These are phyloP conservation scores for Tryphoninae sp. DNA, from an alignment of 2,888 invertebrate genomes.

Conservation along the genomic window DNA sequence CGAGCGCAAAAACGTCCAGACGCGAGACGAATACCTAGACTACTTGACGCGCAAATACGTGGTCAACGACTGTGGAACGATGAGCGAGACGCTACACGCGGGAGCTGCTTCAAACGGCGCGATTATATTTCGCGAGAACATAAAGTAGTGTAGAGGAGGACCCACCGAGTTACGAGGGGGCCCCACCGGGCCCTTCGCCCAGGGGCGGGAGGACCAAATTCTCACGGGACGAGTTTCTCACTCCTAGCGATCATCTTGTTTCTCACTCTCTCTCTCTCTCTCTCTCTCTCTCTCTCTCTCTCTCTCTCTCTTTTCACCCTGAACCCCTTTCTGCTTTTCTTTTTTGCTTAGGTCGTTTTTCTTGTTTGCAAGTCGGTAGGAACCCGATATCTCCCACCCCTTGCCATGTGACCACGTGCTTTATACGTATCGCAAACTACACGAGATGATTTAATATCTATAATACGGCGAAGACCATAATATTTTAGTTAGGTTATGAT, in stretches of 20 bases:
- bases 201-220: slow-evolving; percentile 63
- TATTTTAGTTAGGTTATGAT: too few species aligned
- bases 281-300: slow-evolving; percentile 38
- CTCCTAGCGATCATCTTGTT: slow-evolving; percentile 52
- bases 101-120: slow-evolving; percentile 69
- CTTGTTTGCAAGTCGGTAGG: slow-evolving; percentile 52
- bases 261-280: slow-evolving; percentile 36
- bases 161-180: slow-evolving; percentile 59
- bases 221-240: slow-evolving; percentile 76
- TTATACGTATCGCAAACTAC: slow-evolving; percentile 47
- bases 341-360: slow-evolving; percentile 39
- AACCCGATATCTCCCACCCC: slow-evolving; percentile 68
- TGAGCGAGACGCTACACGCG: slow-evolving; percentile 65
- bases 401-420: slow-evolving; percentile 40
- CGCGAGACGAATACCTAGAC: slow-evolving; percentile 54
- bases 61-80: slow-evolving; percentile 70
- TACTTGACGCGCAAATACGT: slow-evolving; percentile 74
- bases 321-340: slow-evolving; percentile 30
- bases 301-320: slow-evolving; percentile 40
- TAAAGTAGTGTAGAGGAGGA: slow-evolving; percentile 67
- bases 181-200: slow-evolving; percentile 29
- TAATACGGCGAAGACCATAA: neutral
- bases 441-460: slow-evolving; percentile 8
- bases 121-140: slow-evolving; percentile 71
- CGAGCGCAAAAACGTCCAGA: slow-evolving; percentile 66